Conservation (phyloP, 2,888 invertebrate species). For the Philopedon plagiatum region DNA sequence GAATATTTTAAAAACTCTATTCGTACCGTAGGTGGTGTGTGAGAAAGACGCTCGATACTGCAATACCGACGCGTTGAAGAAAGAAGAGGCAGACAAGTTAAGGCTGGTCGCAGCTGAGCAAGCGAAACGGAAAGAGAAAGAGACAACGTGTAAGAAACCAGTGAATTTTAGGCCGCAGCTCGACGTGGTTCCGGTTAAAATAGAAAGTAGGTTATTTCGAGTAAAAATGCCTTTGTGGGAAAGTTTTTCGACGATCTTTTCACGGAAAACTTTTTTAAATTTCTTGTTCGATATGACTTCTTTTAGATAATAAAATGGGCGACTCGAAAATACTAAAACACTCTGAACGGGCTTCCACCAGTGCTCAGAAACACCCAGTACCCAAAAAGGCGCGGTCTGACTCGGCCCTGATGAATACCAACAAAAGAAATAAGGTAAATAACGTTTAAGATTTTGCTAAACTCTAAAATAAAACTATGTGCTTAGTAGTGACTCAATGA, state of each 20-base stretch:
- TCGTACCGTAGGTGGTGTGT: not conserved
- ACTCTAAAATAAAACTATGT: no score
- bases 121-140: not conserved
- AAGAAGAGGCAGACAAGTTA: conserved; percentile 16
- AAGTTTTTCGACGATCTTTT: no score
- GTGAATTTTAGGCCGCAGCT: conserved; percentile 36
- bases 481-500: no score
- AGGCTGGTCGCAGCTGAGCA: not conserved
- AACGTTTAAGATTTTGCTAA: no score
- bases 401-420: not conserved
- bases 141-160: conserved; percentile 26
- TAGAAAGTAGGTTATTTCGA: conserved; percentile 43
- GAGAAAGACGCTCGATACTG: conserved; percentile 43
- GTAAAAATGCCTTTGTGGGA: no score
- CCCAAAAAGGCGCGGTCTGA: conserved; percentile 2
- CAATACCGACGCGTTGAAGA: not conserved
- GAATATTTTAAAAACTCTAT: no score
- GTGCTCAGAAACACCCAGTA: not conserved
- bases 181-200: conserved; percentile 48
- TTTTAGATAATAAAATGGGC: conserved; percentile 40
- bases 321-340: conserved; percentile 30
- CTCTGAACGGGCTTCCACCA: not conserved
- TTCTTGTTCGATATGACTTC: no score
- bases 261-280: no score
- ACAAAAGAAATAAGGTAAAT: no score